phyloP scores from a whole-genome alignment of 2,888 invertebrate species.

The Blastobasis lacticolella region DNA sequence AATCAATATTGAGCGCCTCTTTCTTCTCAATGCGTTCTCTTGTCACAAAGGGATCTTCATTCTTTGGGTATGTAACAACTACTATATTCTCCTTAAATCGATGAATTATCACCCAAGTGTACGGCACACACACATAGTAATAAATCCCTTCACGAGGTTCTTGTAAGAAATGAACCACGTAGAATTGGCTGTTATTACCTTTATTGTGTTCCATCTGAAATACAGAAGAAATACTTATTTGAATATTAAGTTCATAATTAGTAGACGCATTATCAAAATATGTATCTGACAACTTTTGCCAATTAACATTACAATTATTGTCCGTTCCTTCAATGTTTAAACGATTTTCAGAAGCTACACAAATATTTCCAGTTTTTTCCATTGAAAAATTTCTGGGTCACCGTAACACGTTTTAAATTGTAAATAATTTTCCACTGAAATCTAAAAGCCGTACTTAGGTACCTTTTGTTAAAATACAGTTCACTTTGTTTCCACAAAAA shows the following conservation, averaged over 20 bases:
- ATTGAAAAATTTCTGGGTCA: background rate
- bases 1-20: background rate
- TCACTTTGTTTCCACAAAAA: background rate
- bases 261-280: background rate
- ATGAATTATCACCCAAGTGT: too few species aligned
- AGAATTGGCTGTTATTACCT: background rate
- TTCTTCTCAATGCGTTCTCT: background rate
- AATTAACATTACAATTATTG: background rate
- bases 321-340: background rate
- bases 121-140: too few species aligned
- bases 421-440: background rate
- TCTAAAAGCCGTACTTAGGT: background rate
- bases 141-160: too few species aligned
- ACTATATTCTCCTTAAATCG: background rate
- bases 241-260: background rate
- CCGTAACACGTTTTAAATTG: background rate
- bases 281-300: background rate
- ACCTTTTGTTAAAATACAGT: background rate
- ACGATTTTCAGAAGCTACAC: background rate
- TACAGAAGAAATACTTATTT: background rate
- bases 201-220: background rate
- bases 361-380: background rate
- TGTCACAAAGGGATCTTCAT: background rate
- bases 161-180: background rate
- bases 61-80: slow-evolving; percentile 1